phyloP scores from a whole-genome alignment of 2,888 invertebrate genomes.

The Blastobasis adustella region DNA sequence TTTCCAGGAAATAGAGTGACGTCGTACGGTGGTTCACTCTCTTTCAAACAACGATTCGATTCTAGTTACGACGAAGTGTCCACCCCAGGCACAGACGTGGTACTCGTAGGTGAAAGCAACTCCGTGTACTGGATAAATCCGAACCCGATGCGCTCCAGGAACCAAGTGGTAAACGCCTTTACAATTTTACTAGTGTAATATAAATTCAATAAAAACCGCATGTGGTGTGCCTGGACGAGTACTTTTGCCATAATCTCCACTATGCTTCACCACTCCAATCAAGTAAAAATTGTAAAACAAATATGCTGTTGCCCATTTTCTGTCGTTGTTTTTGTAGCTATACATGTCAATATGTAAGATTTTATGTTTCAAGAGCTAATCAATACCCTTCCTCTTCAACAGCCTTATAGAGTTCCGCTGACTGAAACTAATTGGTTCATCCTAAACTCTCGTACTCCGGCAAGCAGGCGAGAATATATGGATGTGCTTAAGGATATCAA shows the following conservation, averaged over 20 bases:
- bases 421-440: conserved; percentile 79
- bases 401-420: conserved; percentile 79
- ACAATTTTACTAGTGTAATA: too few species aligned
- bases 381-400: neutral
- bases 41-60: conserved; percentile 82
- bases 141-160: conserved; percentile 25
- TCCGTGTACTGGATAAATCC: conserved; percentile 86
- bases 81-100: conserved; percentile 84
- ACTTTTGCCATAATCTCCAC: neutral
- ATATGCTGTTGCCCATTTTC: too few species aligned
- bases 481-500: conserved; percentile 88
- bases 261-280: too few species aligned
- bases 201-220: too few species aligned
- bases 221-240: neutral
- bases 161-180: too few species aligned
- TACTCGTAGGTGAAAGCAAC: conserved; percentile 85
- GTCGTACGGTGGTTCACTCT: conserved; percentile 90
- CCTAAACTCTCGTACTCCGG: conserved; percentile 35
- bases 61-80: conserved; percentile 62
- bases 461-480: conserved; percentile 87
- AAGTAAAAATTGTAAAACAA: too few species aligned
- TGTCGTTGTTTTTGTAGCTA: too few species aligned
- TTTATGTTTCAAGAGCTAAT: too few species aligned
- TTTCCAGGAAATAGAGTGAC: conserved; percentile 80
- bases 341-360: too few species aligned